Conservation (phyloP, 2,797 vertebrate genomes). For the Helostoma temminkii region DNA sequence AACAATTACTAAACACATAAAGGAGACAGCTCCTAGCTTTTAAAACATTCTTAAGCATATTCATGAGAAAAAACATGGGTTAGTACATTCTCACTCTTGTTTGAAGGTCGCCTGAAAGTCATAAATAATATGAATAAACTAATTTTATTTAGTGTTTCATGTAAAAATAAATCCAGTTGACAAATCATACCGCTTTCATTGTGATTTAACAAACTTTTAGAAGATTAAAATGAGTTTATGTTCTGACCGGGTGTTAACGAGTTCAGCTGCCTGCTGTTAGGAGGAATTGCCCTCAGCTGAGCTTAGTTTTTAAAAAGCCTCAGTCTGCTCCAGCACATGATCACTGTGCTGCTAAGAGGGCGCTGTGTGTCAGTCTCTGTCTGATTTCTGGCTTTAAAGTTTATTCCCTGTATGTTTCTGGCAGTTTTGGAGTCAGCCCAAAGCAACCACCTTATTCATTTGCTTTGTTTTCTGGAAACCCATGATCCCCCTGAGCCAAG, state of each 20-base stretch:
- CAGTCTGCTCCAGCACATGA: constrained; percentile 1
- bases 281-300: constrained; percentile 24
- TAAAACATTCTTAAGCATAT: too few relatives aligned
- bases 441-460: constrained; percentile 9
- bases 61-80: background rate
- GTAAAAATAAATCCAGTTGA: background rate
- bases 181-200: background rate
- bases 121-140: background rate
- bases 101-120: background rate
- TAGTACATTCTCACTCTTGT: background rate
- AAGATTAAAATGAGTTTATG: background rate
- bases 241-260: constrained; percentile 14
- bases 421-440: background rate
- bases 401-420: background rate
- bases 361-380: background rate
- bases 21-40: too few relatives aligned
- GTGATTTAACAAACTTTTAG: constrained; percentile 16
- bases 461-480: constrained; percentile 1
- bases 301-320: constrained; percentile 39
- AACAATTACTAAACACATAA: too few relatives aligned
- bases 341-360: constrained; percentile 4
- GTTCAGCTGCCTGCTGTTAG: constrained; percentile 32
- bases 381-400: constrained; percentile 1
- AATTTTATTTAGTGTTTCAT: background rate
- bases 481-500: constrained; percentile 1